phyloP scores from a whole-genome alignment of 1,140 invertebrate species.

The Zaprionus africanus region DNA sequence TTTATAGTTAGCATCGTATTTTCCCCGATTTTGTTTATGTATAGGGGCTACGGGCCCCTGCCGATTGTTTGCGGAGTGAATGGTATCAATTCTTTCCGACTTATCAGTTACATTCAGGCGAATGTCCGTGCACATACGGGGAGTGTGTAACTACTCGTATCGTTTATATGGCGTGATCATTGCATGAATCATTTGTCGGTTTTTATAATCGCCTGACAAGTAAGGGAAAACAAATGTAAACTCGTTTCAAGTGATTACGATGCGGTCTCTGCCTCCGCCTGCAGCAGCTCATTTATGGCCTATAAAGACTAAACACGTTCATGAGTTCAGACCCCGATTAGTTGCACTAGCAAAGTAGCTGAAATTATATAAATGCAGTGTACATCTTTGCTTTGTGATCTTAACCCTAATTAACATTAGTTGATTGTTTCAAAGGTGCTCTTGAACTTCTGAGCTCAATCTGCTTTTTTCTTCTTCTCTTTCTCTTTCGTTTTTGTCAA shows the following conservation, averaged over 20 bases:
- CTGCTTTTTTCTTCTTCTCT: slow-evolving; percentile 21
- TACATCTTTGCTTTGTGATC: background rate
- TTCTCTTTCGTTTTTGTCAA: too few species aligned
- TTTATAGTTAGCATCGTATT: slow-evolving; percentile 2
- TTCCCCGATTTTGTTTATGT: background rate
- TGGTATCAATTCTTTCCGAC: background rate
- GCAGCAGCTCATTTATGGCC: background rate
- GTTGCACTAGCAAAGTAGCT: background rate
- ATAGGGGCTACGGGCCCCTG: background rate
- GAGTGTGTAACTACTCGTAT: background rate
- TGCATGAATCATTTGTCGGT: slow-evolving; percentile 31
- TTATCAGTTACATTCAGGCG: slow-evolving; percentile 23
- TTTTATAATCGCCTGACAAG: slow-evolving; percentile 6
- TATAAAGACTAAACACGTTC: slow-evolving; percentile 38
- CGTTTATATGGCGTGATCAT: slow-evolving; percentile 33
- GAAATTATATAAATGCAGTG: background rate
- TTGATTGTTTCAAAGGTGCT: background rate
- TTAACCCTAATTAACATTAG: background rate
- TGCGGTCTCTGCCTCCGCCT: background rate
- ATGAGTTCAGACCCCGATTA: background rate
- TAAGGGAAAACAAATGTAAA: slow-evolving; percentile 30
- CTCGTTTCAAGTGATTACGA: slow-evolving; percentile 30
- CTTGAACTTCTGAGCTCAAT: slow-evolving; percentile 35
- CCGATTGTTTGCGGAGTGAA: background rate
- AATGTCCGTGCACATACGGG: background rate